Conservation (phyloP, 2,797 vertebrate species). For the Pantherophis vulpinus region DNA sequence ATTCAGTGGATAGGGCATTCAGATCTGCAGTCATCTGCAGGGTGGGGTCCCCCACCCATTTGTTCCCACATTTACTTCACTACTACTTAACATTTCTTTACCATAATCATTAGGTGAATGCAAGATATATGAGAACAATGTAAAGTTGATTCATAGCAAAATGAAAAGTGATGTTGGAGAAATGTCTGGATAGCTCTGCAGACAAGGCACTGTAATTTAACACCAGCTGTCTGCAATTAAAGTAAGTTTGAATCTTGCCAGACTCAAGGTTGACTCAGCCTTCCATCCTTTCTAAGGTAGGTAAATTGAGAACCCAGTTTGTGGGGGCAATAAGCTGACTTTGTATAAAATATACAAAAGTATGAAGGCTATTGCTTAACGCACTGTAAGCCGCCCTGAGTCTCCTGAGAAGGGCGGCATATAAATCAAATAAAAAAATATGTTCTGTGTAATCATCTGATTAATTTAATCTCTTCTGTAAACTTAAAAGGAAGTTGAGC, state of each 20-base stretch:
- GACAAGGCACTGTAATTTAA: too few species aligned
- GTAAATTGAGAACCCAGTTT: too few species aligned
- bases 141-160: conserved; percentile 41
- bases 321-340: too few species aligned
- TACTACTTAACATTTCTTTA: neutral
- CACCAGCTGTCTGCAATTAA: too few species aligned
- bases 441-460: conserved; percentile 52
- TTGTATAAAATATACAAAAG: too few species aligned
- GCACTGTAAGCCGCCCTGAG: too few species aligned
- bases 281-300: too few species aligned
- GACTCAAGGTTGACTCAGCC: too few species aligned
- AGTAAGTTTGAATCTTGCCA: too few species aligned
- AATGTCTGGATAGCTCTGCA: neutral
- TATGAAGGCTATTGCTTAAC: too few species aligned
- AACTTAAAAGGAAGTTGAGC: conserved; percentile 48
- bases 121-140: conserved; percentile 2
- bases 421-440: too few species aligned
- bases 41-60: neutral
- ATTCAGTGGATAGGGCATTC: neutral
- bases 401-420: too few species aligned
- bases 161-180: conserved; percentile 44
- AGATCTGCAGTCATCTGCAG: neutral
- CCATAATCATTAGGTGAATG: neutral
- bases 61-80: neutral
- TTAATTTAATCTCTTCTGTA: conserved; percentile 57